Conservation (phyloP, 2,113 vertebrate genomes). For the Hydrochoerus hydrochaeris region DNA sequence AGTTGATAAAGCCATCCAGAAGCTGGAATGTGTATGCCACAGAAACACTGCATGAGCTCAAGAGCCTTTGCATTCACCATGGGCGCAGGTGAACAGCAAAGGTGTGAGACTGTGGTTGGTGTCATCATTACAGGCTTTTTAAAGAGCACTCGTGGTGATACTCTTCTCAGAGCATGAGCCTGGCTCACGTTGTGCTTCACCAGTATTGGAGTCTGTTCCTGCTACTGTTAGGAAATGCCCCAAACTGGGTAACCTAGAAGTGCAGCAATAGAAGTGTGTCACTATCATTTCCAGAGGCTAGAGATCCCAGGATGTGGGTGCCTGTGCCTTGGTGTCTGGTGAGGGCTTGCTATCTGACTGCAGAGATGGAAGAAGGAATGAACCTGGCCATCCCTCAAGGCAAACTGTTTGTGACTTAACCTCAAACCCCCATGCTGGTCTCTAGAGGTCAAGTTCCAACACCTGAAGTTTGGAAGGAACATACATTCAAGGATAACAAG, state of each 20-base stretch:
- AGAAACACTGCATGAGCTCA: not conserved
- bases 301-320: not conserved
- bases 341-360: not conserved
- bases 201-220: not conserved
- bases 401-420: not conserved
- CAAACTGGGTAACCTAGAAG: not conserved
- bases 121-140: not conserved
- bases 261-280: not conserved
- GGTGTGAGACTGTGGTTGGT: not conserved
- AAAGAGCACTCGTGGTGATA: not conserved
- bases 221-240: not conserved
- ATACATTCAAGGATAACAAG: not conserved
- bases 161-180: not conserved
- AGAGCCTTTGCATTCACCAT: not conserved
- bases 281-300: not conserved
- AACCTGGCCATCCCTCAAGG: too few species aligned
- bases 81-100: not conserved
- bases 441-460: not conserved
- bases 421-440: not conserved
- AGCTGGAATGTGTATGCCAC: not conserved
- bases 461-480: not conserved
- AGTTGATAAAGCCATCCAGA: conserved; percentile 1
- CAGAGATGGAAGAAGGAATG: not conserved
- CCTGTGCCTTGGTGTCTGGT: not conserved
- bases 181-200: not conserved